These are phyloP conservation scores for Paedocypris micromegethes DNA, from an alignment of 2,797 vertebrate species.

Conservation along the genomic window DNA sequence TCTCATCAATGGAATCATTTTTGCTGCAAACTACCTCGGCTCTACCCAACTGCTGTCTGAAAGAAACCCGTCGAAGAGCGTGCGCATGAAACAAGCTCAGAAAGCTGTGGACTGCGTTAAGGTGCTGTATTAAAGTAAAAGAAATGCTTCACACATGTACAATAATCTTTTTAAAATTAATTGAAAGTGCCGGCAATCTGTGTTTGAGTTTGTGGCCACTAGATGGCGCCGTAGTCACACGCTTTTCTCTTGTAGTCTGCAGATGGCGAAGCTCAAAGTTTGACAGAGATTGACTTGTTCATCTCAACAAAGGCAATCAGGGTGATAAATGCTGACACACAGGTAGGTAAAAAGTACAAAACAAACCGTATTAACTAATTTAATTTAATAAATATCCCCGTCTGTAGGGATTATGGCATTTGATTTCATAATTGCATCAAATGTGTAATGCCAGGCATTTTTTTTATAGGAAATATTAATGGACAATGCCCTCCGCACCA, in stretches of 20 bases:
- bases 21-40: constrained; percentile 96
- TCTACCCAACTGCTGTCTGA: constrained; percentile 93
- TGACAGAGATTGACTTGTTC: constrained; percentile 81
- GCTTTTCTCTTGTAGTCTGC: constrained; percentile 16
- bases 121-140: constrained; percentile 55
- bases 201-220: constrained; percentile 51
- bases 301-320: constrained; percentile 95
- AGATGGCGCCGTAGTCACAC: constrained; percentile 51
- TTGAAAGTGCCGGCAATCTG: neutral
- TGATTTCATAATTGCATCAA: too few species aligned
- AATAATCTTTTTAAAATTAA: neutral
- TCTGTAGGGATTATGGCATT: too few species aligned
- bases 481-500: constrained; percentile 94
- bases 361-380: too few species aligned
- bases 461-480: constrained; percentile 86
- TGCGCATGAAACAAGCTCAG: constrained; percentile 94
- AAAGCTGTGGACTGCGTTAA: constrained; percentile 92
- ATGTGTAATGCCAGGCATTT: too few species aligned
- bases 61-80: constrained; percentile 90
- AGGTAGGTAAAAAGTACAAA: constrained; percentile 58
- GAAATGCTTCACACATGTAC: too few species aligned
- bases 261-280: constrained; percentile 83
- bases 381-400: too few species aligned
- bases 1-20: constrained; percentile 88
- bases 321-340: constrained; percentile 94